Evolutionary conservation across 2,797 vertebrate species (phyloP).

Genomic region (Siniperca undulata): DNA sequence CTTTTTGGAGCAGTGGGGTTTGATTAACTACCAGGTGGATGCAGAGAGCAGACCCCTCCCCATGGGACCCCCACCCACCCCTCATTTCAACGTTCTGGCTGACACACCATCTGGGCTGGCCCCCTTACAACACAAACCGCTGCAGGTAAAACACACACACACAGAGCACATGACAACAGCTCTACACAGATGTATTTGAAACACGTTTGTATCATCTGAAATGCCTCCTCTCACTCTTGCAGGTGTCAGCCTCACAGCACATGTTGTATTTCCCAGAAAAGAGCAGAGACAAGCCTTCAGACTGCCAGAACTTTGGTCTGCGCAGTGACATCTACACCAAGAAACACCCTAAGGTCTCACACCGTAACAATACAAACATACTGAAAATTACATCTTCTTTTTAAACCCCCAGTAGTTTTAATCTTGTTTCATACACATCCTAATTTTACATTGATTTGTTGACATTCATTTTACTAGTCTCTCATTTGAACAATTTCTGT

Average conservation of each 20-base stretch:
- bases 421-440: background rate
- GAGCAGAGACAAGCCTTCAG: conserved; percentile 92
- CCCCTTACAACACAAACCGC: conserved; percentile 93
- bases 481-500: background rate
- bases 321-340: conserved; percentile 94
- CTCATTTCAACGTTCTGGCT: conserved; percentile 95
- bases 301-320: conserved; percentile 96
- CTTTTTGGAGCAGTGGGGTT: conserved; percentile 98
- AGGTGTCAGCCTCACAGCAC: conserved; percentile 96
- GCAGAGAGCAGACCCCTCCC: conserved; percentile 96
- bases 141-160: conserved; percentile 86
- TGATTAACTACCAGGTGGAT: conserved; percentile 98
- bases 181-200: background rate
- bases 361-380: background rate
- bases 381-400: background rate
- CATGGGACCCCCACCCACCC: conserved; percentile 96
- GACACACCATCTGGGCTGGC: conserved; percentile 93
- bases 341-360: conserved; percentile 91
- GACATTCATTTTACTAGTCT: background rate
- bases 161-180: background rate
- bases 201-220: background rate
- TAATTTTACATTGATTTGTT: background rate
- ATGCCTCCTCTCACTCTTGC: conserved; percentile 1
- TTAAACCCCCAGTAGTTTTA: background rate
- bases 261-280: conserved; percentile 97